Conservation (phyloP, 2,888 invertebrate species). For the Caenorhabditis virilis region DNA sequence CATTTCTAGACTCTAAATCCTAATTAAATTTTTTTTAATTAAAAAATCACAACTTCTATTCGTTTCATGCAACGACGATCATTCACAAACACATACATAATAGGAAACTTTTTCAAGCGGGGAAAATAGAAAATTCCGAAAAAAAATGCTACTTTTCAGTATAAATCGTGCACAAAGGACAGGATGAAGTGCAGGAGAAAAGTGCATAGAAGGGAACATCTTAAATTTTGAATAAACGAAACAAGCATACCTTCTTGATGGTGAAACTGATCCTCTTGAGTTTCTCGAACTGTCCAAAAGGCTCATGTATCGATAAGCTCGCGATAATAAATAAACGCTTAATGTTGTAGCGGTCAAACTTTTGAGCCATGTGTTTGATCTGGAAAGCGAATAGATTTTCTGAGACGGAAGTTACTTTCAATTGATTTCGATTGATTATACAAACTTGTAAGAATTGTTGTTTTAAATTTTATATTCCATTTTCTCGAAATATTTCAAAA, state of each 20-base stretch:
- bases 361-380: constrained; percentile 71
- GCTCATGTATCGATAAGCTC: constrained; percentile 76
- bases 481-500: too few species aligned
- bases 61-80: background rate
- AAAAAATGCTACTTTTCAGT: background rate
- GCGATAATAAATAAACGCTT: constrained; percentile 76
- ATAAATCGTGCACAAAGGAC: background rate
- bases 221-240: background rate
- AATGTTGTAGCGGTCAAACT: constrained; percentile 78
- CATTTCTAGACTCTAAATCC: too few species aligned
- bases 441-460: too few species aligned
- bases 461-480: background rate
- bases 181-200: background rate
- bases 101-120: background rate
- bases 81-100: background rate
- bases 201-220: background rate
- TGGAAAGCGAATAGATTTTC: too few species aligned
- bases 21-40: too few species aligned
- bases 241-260: constrained; percentile 26
- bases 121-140: background rate
- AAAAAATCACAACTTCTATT: too few species aligned
- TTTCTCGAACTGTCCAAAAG: constrained; percentile 73
- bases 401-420: too few species aligned
- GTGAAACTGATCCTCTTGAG: constrained; percentile 39
- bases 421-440: too few species aligned